Conservation (phyloP, 1,140 invertebrate species). For the Hyposmocoma kahamanoa region DNA sequence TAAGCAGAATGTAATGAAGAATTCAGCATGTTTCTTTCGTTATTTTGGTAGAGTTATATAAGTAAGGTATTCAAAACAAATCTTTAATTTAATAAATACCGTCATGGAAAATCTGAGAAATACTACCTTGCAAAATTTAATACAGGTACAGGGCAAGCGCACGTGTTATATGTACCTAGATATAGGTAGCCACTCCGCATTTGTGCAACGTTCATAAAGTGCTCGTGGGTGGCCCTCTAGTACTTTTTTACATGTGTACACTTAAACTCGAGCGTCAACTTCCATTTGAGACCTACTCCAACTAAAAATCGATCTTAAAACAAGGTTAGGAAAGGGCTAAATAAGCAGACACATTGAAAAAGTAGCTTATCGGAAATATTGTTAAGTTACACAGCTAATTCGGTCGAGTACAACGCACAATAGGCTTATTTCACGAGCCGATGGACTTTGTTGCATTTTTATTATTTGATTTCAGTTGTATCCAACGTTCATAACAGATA, state of each 20-base stretch:
- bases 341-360: constrained; percentile 20
- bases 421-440: constrained; percentile 60
- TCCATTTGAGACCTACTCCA: constrained; percentile 21
- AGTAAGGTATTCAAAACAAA: no score
- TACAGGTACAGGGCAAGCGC: no score
- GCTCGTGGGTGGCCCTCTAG: constrained; percentile 54
- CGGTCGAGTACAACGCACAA: constrained; percentile 48
- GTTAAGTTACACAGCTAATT: constrained; percentile 46
- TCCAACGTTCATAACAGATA: constrained; percentile 1
- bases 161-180: no score
- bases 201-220: constrained; percentile 26
- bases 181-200: constrained; percentile 16
- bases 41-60: no score
- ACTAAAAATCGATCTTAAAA: constrained; percentile 46
- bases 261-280: constrained; percentile 39
- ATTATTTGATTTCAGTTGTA: constrained; percentile 16
- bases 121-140: no score
- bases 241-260: constrained; percentile 53
- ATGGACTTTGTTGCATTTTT: constrained; percentile 45
- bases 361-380: constrained; percentile 37
- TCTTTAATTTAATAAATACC: no score
- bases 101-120: no score
- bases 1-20: no score
- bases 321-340: constrained; percentile 19
- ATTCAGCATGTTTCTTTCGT: no score